Evolutionary conservation across 2,797 vertebrate species (phyloP).

Genomic region (Diplodus sargus): DNA sequence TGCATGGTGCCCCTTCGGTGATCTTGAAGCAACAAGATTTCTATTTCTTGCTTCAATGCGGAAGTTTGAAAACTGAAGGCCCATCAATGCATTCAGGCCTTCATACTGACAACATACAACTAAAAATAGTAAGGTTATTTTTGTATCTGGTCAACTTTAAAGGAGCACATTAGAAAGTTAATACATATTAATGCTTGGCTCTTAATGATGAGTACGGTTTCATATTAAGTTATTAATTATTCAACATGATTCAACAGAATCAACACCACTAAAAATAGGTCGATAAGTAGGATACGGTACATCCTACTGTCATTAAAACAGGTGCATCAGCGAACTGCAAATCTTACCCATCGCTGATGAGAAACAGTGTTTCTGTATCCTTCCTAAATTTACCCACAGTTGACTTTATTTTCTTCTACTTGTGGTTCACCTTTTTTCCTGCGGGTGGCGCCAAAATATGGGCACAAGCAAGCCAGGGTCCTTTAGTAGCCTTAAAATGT

Average conservation of each 20-base stretch:
- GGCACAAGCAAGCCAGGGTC: rapidly evolving
- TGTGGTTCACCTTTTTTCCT: constrained; percentile 9
- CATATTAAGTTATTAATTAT: neutral
- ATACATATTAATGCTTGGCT: neutral
- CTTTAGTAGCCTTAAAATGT: constrained; percentile 37
- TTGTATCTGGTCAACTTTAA: neutral
- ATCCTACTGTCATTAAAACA: neutral
- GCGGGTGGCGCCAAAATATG: constrained; percentile 21
- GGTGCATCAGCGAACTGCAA: neutral
- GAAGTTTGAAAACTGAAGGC: neutral
- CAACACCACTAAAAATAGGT: neutral
- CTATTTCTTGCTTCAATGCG: neutral
- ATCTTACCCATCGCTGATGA: neutral
- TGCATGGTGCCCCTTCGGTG: no score
- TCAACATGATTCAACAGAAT: neutral
- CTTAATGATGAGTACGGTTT: neutral
- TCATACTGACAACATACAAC: neutral
- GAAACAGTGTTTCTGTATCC: neutral
- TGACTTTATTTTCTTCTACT: neutral
- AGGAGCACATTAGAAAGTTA: neutral
- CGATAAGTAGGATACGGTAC: neutral
- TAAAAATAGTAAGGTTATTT: neutral
- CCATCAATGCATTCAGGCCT: neutral
- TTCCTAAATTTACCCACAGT: neutral
- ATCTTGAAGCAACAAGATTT: no score